These are phyloP conservation scores for Sebastiscus tertius DNA, from an alignment of 2,797 vertebrate species.

Conservation along the genomic window DNA sequence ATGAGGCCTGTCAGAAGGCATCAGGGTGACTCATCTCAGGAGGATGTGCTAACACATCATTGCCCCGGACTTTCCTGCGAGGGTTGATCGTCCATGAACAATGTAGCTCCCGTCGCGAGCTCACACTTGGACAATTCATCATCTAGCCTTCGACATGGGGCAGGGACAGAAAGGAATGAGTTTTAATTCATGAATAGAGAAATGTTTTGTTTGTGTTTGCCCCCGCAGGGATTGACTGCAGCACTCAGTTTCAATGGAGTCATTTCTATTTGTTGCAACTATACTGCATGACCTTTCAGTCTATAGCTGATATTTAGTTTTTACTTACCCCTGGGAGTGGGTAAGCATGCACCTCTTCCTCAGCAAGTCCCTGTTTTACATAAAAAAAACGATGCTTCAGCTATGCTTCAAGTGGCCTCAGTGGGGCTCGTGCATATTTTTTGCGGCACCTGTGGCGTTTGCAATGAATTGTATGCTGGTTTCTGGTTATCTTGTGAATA, in stretches of 20 bases:
- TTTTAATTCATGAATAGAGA: conserved; percentile 58
- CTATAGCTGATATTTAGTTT: conserved; percentile 1
- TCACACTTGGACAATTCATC: conserved; percentile 75
- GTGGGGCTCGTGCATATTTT: conserved; percentile 16
- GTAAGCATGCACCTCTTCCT: not conserved
- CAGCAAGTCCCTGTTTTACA: conserved; percentile 2
- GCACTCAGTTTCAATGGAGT: conserved; percentile 23
- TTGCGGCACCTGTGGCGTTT: conserved; percentile 33
- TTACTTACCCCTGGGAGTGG: not conserved
- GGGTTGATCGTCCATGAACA: conserved; percentile 79
- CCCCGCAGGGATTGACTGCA: conserved; percentile 18
- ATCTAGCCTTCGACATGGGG: conserved; percentile 47
- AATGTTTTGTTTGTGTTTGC: conserved; percentile 40
- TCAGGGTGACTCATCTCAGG: conserved; percentile 81
- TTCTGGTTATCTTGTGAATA: not conserved
- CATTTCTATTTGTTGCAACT: conserved; percentile 16
- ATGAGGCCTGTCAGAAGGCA: conserved; percentile 80
- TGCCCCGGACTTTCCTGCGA: conserved; percentile 69
- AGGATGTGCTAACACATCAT: conserved; percentile 79
- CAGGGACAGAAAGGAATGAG: conserved; percentile 9
- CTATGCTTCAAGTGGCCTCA: not conserved
- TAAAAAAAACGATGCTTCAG: conserved; percentile 14
- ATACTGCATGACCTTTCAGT: conserved; percentile 6
- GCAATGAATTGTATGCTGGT: conserved; percentile 22
- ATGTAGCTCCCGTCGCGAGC: conserved; percentile 65